phyloP scores from a whole-genome alignment of 1,140 invertebrate species.

The Apis florea region DNA sequence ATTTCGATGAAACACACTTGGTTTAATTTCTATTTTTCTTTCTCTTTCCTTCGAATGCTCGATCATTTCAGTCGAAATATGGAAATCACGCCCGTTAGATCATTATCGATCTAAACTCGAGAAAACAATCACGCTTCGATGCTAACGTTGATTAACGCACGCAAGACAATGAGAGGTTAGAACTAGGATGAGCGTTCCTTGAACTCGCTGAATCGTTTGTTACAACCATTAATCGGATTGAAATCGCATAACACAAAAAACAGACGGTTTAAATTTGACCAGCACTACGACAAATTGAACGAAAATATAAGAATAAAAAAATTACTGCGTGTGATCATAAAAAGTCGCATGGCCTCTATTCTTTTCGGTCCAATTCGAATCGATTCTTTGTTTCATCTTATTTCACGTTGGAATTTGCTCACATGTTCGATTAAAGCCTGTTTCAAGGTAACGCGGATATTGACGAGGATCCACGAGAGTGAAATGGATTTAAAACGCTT shows the following conservation, averaged over 20 bases:
- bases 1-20: background rate
- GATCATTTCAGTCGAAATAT: background rate
- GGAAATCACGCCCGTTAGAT: background rate
- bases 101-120: constrained; percentile 31
- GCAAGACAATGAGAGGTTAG: constrained; percentile 29
- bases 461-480: background rate
- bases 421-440: background rate
- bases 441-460: background rate
- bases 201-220: constrained; percentile 46
- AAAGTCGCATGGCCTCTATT: background rate
- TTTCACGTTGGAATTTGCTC: fast-evolving
- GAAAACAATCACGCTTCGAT: constrained; percentile 47
- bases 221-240: background rate
- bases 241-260: background rate
- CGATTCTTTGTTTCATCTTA: background rate
- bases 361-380: background rate
- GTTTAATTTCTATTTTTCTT: background rate
- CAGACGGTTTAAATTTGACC: background rate
- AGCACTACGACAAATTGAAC: background rate
- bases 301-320: background rate
- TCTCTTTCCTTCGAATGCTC: background rate
- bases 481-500: background rate
- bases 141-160: constrained; percentile 48
- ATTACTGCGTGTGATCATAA: background rate
- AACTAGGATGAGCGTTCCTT: constrained; percentile 57